Percentiles rank a stretch among this genome's conserved stretches.
These are phyloP conservation scores for Chymomyza procnemis DNA, from an alignment of 2,888 invertebrate genomes.

Conservation along the genomic window DNA sequence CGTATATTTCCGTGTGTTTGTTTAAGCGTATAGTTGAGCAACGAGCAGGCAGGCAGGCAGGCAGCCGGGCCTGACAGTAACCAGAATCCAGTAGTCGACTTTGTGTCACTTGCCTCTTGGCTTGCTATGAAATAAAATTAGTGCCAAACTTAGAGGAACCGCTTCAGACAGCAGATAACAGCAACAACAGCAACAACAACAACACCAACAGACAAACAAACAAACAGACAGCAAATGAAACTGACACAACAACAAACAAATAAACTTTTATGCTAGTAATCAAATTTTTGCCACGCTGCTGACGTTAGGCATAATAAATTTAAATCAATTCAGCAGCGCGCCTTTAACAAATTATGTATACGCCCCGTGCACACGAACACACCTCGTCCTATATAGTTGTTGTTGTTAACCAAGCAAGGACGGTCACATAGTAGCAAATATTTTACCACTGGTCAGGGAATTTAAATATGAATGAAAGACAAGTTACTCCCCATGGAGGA, in stretches of 20 bases:
- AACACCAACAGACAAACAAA: not conserved
- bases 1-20: conserved; percentile 4
- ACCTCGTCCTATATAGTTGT: not conserved
- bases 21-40: conserved; percentile 30
- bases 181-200: not conserved
- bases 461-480: not conserved
- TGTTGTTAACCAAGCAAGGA: not conserved
- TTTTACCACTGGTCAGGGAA: not conserved
- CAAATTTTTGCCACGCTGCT: conserved; percentile 61
- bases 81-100: not conserved
- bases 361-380: not conserved
- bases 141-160: conserved; percentile 45
- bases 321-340: conserved; percentile 56
- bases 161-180: conserved; percentile 10
- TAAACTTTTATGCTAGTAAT: conserved; percentile 71
- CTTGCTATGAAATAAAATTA: conserved; percentile 59
- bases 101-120: conserved; percentile 1
- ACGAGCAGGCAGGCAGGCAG: not conserved
- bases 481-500: not conserved
- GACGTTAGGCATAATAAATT: conserved; percentile 56
- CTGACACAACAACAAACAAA: conserved; percentile 43
- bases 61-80: no score
- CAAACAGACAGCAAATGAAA: conserved; percentile 15
- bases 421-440: not conserved
- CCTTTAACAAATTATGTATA: not conserved